Evolutionary conservation across 1,140 invertebrate species (phyloP), one percentile per base, ranked within the genome.

Genomic region (Hylaeus anthracinus): DNA sequence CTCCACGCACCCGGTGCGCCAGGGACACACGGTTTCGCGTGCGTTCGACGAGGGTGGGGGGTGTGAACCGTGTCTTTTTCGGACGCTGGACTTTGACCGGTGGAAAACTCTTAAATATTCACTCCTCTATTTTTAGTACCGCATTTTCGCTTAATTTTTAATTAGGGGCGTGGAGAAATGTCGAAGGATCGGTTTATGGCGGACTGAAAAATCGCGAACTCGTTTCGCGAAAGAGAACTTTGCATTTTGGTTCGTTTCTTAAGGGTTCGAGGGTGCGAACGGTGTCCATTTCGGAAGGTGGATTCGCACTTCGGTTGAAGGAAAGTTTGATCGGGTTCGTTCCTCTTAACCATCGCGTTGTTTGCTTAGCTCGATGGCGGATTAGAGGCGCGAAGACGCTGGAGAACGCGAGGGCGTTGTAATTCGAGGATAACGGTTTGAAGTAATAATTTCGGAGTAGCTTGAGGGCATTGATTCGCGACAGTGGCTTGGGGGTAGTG

Each of bases 1-100:
- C 51, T 61, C 82, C 75, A 64, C 79, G 86, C 72, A 76, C 37
- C n/a, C 64, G 6, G 55, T 5, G 79, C 26, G 64, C 26, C 39
- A 14, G 37, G 37, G 37, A 45, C 55, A 9, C 53, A 9, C 43
- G 26, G 15, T 51, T 41, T 37, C 8, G 65, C 65, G 65, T 71
- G 3, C 39, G 51, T 3, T 37, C 64, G 2, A 4, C 3, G 8
- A n/a, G 41, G 26, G n/a, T 26, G 8, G 48, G 37, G 48, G 26
- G 48, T 55, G 51, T 26, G n/a, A 56, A 58, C n/a, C 9, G n/a
- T 37, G 45, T 5, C 2, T 5, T 67, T 67, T 37, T 56, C 12
- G 14, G 14, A n/a, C 55, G 55, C 3, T 55, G 6, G 53, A 55
- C 10, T 14, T 14, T 8, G 1, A 1, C 10, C 12, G 53, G 53